Percentiles rank a stretch among this genome's conserved stretches.
Conservation (phyloP, 1,140 invertebrate genomes). For the Drosophila neocordata region DNA sequence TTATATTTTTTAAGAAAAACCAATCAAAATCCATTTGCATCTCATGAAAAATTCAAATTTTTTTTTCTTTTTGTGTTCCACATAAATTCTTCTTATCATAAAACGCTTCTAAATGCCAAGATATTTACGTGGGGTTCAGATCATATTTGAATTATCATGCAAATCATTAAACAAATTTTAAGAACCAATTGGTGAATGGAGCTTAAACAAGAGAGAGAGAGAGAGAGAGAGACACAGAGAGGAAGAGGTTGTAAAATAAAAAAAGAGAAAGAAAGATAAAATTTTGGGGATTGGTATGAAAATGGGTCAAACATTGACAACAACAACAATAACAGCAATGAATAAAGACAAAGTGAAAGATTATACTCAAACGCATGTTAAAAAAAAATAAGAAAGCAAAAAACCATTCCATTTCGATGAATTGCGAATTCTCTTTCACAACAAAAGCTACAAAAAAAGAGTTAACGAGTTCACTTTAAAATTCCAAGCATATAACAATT, state of each 20-base stretch:
- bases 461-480: too few relatives aligned
- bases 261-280: not conserved
- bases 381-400: not conserved
- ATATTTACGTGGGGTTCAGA: slow-evolving; percentile 1
- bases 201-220: not conserved
- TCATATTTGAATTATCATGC: slow-evolving; percentile 39
- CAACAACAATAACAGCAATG: not conserved
- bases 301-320: not conserved
- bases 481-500: too few relatives aligned
- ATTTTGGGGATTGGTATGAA: not conserved
- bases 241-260: not conserved
- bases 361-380: not conserved
- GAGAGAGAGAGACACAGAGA: not conserved
- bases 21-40: not conserved
- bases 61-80: not conserved
- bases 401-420: not conserved
- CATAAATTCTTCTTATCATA: slow-evolving; percentile 7
- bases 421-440: not conserved
- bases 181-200: slow-evolving; percentile 2
- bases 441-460: too few relatives aligned
- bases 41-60: not conserved
- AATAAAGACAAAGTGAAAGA: not conserved
- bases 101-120: not conserved
- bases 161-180: slow-evolving; percentile 18
- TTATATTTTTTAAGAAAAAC: too few relatives aligned